phyloP scores from a whole-genome alignment of 2,888 invertebrate species.

The Ormyrus pomaceus region DNA sequence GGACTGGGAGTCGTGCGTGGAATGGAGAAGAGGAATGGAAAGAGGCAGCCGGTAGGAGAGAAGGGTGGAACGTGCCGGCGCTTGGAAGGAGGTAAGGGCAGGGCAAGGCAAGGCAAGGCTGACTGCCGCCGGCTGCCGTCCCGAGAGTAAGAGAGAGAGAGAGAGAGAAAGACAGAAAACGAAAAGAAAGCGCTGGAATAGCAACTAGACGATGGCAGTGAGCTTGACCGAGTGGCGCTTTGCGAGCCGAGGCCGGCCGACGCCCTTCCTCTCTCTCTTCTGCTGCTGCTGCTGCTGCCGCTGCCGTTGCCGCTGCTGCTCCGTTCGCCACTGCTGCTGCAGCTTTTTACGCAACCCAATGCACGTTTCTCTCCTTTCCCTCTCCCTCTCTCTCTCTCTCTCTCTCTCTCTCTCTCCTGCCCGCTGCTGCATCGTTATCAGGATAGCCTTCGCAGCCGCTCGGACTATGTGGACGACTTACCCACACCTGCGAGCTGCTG shows the following conservation, averaged over 20 bases:
- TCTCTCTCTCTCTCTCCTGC: not conserved
- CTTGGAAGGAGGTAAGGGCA: constrained; percentile 42
- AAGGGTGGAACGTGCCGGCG: constrained; percentile 42
- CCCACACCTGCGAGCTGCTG: constrained; percentile 46
- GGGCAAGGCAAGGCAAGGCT: constrained; percentile 59
- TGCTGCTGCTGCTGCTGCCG: constrained; percentile 21
- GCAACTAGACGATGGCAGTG: constrained; percentile 63
- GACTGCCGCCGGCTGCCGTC: constrained; percentile 58
- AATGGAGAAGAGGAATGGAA: constrained; percentile 42
- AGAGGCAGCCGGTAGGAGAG: constrained; percentile 26
- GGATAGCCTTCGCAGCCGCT: constrained; percentile 15
- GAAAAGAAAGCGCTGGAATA: constrained; percentile 55
- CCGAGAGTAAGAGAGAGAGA: constrained; percentile 1
- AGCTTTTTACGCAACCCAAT: constrained; percentile 64
- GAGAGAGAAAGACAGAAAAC: constrained; percentile 12
- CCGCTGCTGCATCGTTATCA: constrained; percentile 28
- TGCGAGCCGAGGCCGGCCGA: constrained; percentile 74
- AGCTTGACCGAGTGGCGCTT: constrained; percentile 71
- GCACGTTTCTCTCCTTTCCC: constrained; percentile 61
- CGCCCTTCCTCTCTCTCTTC: constrained; percentile 69
- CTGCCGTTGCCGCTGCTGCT: not conserved
- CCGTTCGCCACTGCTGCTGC: constrained; percentile 11
- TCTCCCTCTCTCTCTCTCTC: constrained; percentile 57
- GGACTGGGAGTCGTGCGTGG: constrained; percentile 38
- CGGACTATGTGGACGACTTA: constrained; percentile 33